Conservation (phyloP, 2,888 invertebrate species). For the Gasteruption jaculator region DNA sequence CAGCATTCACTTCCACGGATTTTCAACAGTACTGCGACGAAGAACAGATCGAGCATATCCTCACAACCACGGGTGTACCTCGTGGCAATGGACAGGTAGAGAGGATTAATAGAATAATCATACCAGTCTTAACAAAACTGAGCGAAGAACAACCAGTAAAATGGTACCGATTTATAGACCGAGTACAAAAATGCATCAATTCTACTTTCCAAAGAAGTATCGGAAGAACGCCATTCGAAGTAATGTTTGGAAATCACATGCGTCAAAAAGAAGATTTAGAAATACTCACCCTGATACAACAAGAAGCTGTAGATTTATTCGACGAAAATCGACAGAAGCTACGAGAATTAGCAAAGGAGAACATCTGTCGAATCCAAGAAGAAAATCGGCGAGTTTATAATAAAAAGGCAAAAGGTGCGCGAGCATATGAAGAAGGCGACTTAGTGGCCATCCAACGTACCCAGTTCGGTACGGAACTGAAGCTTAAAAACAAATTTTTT, state of each 20-base stretch:
- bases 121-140: no score
- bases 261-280: conserved; percentile 17
- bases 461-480: conserved; percentile 39
- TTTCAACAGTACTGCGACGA: no score
- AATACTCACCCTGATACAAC: conserved; percentile 23
- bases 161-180: no score
- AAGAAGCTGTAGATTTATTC: conserved; percentile 19
- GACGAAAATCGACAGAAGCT: conserved; percentile 18
- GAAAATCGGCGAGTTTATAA: conserved; percentile 22
- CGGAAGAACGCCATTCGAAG: no score
- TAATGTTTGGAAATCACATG: conserved; percentile 18
- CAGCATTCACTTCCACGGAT: no score
- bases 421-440: conserved; percentile 24
- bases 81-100: no score
- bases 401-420: conserved; percentile 17
- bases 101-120: no score
- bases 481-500: conserved; percentile 38
- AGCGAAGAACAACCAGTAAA: no score
- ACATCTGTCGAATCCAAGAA: conserved; percentile 24
- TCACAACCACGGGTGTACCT: no score
- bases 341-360: conserved; percentile 17
- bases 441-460: conserved; percentile 41
- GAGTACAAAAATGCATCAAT: no score
- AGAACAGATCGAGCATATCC: no score
- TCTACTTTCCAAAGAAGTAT: no score